Conservation (phyloP, 2,797 vertebrate species). For the Psittacula echo region DNA sequence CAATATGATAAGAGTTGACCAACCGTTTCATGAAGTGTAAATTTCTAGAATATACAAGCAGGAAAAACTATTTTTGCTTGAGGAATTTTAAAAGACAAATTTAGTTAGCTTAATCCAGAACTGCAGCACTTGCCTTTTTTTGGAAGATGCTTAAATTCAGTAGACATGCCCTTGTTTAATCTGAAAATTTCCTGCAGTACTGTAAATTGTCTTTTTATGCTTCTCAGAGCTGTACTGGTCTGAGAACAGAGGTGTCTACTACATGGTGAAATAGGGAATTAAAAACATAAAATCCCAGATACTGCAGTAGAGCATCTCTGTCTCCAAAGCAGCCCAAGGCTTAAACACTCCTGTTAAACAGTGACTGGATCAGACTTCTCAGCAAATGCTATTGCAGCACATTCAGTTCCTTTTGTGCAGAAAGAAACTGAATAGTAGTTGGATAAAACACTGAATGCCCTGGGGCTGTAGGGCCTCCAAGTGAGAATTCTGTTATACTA, state of each 20-base stretch:
- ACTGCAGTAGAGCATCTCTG: background rate
- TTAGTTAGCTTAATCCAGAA: background rate
- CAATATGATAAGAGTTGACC: background rate
- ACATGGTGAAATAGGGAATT: background rate
- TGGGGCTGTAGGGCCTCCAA: background rate
- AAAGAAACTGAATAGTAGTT: background rate
- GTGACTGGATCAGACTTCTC: background rate
- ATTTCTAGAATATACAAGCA: background rate
- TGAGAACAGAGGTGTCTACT: background rate
- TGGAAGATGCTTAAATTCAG: background rate
- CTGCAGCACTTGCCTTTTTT: background rate
- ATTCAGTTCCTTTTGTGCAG: background rate
- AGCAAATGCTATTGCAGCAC: background rate
- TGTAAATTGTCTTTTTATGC: background rate
- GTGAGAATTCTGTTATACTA: background rate
- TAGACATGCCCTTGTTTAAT: background rate
- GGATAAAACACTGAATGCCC: background rate
- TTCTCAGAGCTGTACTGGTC: background rate
- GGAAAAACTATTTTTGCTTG: background rate
- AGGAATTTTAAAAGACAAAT: background rate
- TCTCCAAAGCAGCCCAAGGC: background rate
- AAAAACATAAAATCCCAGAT: background rate
- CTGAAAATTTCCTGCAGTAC: background rate
- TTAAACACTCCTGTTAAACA: background rate
- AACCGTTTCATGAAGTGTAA: background rate